Percentiles rank a stretch among this genome's conserved stretches.
Evolutionary conservation across 2,888 invertebrate genomes (phyloP).

Genomic region (Eucera pruinosa): DNA sequence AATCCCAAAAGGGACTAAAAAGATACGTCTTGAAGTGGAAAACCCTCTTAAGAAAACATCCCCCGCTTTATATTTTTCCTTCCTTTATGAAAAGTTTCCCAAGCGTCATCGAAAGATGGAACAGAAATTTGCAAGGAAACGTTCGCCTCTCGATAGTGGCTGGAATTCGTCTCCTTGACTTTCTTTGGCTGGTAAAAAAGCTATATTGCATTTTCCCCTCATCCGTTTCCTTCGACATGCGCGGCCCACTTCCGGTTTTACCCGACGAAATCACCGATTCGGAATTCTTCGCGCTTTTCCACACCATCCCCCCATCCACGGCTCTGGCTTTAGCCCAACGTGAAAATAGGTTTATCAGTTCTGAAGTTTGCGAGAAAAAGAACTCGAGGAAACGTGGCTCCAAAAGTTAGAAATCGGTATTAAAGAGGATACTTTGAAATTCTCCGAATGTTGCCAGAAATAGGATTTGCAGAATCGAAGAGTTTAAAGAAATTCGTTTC

Average conservation of each 20-base stretch:
- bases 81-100: background rate
- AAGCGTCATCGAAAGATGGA: too few species aligned
- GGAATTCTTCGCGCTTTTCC: background rate
- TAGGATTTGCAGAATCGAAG: too few species aligned
- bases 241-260: constrained; percentile 16
- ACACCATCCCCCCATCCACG: background rate
- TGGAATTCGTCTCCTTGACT: background rate
- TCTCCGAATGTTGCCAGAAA: too few species aligned
- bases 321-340: too few species aligned
- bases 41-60: too few species aligned
- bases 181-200: background rate
- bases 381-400: background rate
- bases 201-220: background rate
- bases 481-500: too few species aligned
- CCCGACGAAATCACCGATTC: constrained; percentile 3
- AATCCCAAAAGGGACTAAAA: too few species aligned
- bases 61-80: too few species aligned
- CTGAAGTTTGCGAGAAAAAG: background rate
- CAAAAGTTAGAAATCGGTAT: background rate
- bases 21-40: too few species aligned
- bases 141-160: background rate
- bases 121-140: background rate
- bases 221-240: constrained; percentile 2
- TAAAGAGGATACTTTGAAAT: background rate
- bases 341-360: background rate